These are phyloP conservation scores for Cenopis cana DNA, from an alignment of 2,888 invertebrate species.

Conservation along the genomic window DNA sequence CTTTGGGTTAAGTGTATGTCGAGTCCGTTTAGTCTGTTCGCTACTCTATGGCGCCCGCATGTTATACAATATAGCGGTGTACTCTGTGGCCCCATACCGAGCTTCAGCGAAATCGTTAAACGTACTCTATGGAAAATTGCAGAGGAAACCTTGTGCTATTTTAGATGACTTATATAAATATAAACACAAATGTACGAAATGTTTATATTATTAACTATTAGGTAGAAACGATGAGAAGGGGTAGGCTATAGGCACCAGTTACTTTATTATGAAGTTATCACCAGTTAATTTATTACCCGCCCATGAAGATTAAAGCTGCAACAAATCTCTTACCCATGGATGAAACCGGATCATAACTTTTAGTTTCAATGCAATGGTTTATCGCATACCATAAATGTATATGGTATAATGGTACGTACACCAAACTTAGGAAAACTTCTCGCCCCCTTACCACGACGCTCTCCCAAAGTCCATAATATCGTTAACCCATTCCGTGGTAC, in stretches of 20 bases:
- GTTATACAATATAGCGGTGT: slow-evolving; percentile 49
- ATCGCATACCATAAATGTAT: too few species aligned
- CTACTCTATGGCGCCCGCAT: slow-evolving; percentile 28
- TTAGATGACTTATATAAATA: neutral
- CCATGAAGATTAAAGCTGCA: too few species aligned
- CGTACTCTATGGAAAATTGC: slow-evolving; percentile 44
- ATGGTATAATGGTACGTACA: neutral
- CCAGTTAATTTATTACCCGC: too few species aligned
- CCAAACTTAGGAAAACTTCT: slow-evolving; percentile 43
- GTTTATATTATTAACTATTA: too few species aligned
- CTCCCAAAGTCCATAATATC: slow-evolving; percentile 19
- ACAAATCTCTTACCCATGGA: too few species aligned
- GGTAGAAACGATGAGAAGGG: too few species aligned
- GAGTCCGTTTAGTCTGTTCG: neutral
- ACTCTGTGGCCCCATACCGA: slow-evolving; percentile 46
- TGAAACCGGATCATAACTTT: too few species aligned
- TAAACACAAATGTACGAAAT: too few species aligned
- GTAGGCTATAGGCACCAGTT: too few species aligned
- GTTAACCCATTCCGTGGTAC: slow-evolving; percentile 50
- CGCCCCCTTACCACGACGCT: slow-evolving; percentile 27
- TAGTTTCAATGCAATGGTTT: too few species aligned
- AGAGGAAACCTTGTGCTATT: slow-evolving; percentile 49
- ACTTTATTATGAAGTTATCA: too few species aligned
- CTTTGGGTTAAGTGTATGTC: too few species aligned
- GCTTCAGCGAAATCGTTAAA: slow-evolving; percentile 37